Percentiles rank a stretch among this genome's conserved stretches.
These are phyloP conservation scores for Lobophora halterata DNA, from an alignment of 2,888 invertebrate species.

Conservation along the genomic window DNA sequence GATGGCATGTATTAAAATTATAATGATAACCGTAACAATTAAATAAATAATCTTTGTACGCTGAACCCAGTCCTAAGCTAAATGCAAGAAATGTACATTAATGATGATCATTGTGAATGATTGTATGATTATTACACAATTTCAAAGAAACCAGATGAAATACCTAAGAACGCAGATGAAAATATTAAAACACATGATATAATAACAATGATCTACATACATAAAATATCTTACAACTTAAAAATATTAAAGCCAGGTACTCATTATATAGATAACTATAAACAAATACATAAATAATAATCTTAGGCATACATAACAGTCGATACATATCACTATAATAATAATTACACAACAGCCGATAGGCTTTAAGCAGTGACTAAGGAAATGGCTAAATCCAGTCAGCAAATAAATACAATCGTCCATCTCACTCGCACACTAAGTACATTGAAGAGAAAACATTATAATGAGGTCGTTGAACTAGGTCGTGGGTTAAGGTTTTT, in stretches of 20 bases:
- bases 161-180: conserved; percentile 13
- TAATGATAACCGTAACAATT: conserved; percentile 35
- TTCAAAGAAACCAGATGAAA: conserved; percentile 13
- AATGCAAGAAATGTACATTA: conserved; percentile 25
- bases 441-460: conserved; percentile 63
- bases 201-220: too few species aligned
- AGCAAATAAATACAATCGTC: conserved; percentile 55
- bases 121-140: conserved; percentile 15
- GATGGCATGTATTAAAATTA: conserved; percentile 40
- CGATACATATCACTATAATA: conserved; percentile 24
- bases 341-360: conserved; percentile 31
- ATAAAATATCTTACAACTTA: conserved; percentile 54
- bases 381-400: conserved; percentile 44
- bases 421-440: conserved; percentile 56
- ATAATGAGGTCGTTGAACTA: conserved; percentile 59
- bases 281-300: conserved; percentile 42
- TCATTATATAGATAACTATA: conserved; percentile 42
- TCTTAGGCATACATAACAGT: conserved; percentile 29
- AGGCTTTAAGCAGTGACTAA: conserved; percentile 42
- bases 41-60: conserved; percentile 23
- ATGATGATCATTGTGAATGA: conserved; percentile 24
- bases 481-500: conserved; percentile 80
- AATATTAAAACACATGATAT: conserved; percentile 31
- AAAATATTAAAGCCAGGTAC: conserved; percentile 72
- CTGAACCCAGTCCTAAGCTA: conserved; percentile 19